Percentiles rank a stretch among this genome's conserved stretches.
Evolutionary conservation across 1,140 invertebrate species (phyloP).

Genomic region (Pinna nobilis): DNA sequence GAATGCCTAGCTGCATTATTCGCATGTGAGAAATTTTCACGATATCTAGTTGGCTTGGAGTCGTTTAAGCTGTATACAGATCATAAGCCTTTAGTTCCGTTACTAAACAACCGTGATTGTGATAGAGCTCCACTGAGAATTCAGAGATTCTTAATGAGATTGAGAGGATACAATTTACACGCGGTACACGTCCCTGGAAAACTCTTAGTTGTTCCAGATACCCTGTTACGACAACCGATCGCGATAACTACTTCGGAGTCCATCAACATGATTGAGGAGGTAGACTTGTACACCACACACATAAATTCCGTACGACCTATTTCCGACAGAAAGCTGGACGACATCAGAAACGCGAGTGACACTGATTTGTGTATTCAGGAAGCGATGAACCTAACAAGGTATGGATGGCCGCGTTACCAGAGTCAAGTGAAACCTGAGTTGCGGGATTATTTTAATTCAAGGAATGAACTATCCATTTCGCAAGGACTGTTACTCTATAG

Average conservation of each 20-base stretch:
- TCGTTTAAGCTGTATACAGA: constrained; percentile 57
- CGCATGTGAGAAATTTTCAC: constrained; percentile 75
- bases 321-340: constrained; percentile 2
- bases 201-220: constrained; percentile 33
- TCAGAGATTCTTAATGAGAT: constrained; percentile 40
- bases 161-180: constrained; percentile 28
- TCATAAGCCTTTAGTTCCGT: constrained; percentile 63
- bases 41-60: constrained; percentile 73
- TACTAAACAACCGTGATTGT: constrained; percentile 28
- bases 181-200: constrained; percentile 44
- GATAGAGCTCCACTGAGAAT: constrained; percentile 32
- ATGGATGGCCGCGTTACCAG: constrained; percentile 8
- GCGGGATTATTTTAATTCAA: constrained; percentile 10
- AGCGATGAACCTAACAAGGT: background rate
- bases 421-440: background rate
- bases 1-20: constrained; percentile 71
- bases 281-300: background rate
- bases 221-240: constrained; percentile 51
- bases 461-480: constrained; percentile 12
- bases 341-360: background rate
- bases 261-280: background rate
- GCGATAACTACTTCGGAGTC: constrained; percentile 64
- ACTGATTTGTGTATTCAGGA: background rate
- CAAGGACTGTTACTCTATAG: constrained; percentile 22
- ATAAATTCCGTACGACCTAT: constrained; percentile 1